Conservation (phyloP, 2,797 vertebrate genomes). For the Peromyscus eremicus region DNA sequence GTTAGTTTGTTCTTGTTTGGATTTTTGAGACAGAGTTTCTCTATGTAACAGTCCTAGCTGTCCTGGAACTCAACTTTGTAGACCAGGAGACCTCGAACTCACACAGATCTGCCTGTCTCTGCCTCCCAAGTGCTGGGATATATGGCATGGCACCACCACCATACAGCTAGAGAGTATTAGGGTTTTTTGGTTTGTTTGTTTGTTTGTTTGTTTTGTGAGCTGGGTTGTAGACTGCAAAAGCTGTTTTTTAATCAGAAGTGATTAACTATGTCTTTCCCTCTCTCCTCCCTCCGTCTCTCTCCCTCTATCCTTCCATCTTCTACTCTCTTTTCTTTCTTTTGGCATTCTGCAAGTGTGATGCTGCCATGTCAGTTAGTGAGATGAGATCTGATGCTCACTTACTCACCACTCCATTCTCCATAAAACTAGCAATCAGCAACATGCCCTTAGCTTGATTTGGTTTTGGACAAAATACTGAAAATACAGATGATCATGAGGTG, state of each 20-base stretch:
- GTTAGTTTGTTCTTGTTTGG: not conserved
- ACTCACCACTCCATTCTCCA: not conserved
- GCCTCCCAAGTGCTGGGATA: not conserved
- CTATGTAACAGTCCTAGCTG: not conserved
- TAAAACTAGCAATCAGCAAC: not conserved
- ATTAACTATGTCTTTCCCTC: not conserved
- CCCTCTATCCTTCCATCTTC: not conserved
- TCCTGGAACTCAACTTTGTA: not conserved
- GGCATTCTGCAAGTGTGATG: not conserved
- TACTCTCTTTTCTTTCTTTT: not conserved
- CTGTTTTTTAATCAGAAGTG: not conserved
- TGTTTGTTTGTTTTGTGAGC: not conserved
- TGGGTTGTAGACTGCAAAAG: not conserved
- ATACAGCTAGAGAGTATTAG: not conserved
- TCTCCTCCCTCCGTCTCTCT: no score
- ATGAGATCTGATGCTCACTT: not conserved
- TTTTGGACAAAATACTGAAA: slow-evolving; percentile 41
- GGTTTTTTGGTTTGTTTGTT: not conserved
- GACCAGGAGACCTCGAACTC: not conserved
- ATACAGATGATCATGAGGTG: not conserved
- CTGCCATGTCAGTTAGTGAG: not conserved
- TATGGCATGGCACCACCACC: no score
- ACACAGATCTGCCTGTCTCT: not conserved
- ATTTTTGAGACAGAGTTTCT: not conserved
- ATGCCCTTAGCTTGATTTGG: not conserved